phyloP scores from a whole-genome alignment of 2,113 vertebrate genomes.

The Catharus fuscescens region DNA sequence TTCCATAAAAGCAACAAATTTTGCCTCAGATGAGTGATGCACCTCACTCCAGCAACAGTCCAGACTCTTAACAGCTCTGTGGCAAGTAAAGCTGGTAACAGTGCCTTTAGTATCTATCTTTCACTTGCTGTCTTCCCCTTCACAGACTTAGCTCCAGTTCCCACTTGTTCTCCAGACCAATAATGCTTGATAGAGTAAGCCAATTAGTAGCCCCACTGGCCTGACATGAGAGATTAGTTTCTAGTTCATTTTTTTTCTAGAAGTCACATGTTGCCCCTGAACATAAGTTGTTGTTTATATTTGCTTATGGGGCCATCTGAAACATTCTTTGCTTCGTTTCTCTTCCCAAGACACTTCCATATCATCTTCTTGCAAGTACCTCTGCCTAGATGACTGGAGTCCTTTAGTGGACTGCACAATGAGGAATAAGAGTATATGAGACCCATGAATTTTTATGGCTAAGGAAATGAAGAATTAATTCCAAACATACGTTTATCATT shows the following conservation, averaged over 20 bases:
- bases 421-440: not conserved
- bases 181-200: not conserved
- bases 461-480: not conserved
- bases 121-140: slow-evolving; percentile 15
- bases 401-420: not conserved
- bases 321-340: not conserved
- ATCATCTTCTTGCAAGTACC: not conserved
- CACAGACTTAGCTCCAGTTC: not conserved
- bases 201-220: not conserved
- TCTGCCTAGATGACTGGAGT: not conserved
- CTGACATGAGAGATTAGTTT: not conserved
- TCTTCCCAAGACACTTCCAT: slow-evolving; percentile 9
- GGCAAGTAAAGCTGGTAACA: not conserved
- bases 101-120: not conserved
- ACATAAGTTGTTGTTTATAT: not conserved
- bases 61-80: not conserved
- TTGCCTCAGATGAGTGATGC: not conserved
- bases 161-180: slow-evolving; percentile 14
- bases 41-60: not conserved
- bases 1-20: not conserved
- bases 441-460: not conserved
- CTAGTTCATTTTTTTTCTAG: not conserved
- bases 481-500: not conserved
- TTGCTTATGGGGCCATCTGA: not conserved
- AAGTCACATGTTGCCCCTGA: not conserved